Base-by-base conservation (phyloP, 2,113 vertebrate species). In the Mormyrus iriodes region DNA sequence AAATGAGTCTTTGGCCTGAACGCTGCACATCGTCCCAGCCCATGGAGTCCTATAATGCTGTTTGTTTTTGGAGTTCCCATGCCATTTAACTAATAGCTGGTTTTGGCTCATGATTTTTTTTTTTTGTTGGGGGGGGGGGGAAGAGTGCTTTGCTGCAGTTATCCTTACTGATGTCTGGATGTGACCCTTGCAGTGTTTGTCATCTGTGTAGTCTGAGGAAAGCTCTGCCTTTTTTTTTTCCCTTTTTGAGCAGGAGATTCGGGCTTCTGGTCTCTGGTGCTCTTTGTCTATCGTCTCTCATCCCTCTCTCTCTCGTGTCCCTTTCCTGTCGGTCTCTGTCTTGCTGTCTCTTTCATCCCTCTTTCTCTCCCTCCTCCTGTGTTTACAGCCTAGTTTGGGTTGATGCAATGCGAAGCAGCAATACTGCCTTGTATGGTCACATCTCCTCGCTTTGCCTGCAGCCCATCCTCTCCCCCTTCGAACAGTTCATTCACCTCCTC, bases 351-450 rank as follows among this genome's bases (percentile, higher is more conserved):
- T 82, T 35, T 82, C 17, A 21, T 79, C 17, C 1, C 21, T 83
- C 4, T 21, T 2, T 46, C 69, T n/a, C 27, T 4, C 39, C 13
- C 17, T 65, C 15, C 15, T 3, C 76, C 39, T 10, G 82, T 19
- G 15, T 31, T 53, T 51, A 51, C 31, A 6, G 86, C 13, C 52
- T 44, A 76, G 31, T 61, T 3, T n/a, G 39, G 24, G 51, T 13
- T 55, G 17, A 65, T 89, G 76, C 76, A 46, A 53, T 53, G 85
- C 35, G 9, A 85, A 24, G 31, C 73, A 61, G 79, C 79, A 89
- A 27, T 76, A 44, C 88, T 61, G 39, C 88, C 88, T 85, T 89
- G 76, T 89, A 89, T 89, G 88, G 88, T 84, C 76, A 89, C 73
- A 85, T 84, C 39, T 35, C 35, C 44, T 9, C 9, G n/a, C 76